A percentile compares a stretch with the other conserved stretches of the same genome.
Conservation (phyloP, 2,888 invertebrate genomes). For the Cerceris rybyensis region DNA sequence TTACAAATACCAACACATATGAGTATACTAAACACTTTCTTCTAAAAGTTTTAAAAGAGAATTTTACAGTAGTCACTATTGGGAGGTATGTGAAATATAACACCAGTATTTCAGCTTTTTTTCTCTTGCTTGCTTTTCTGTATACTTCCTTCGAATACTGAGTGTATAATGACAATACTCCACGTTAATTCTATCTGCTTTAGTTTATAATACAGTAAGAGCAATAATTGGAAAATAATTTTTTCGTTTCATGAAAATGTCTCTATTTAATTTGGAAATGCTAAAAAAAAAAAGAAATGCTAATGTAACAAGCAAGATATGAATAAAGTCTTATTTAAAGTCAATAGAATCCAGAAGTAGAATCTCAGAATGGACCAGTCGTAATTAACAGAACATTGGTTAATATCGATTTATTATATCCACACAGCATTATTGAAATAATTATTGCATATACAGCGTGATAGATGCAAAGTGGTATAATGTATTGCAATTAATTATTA, state of each 20-base stretch:
- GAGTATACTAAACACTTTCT: constrained; percentile 21
- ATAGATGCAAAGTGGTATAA: constrained; percentile 34
- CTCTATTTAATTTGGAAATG: constrained; percentile 16
- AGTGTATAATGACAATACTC: constrained; percentile 16
- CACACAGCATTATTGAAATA: constrained; percentile 20
- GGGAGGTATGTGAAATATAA: not conserved
- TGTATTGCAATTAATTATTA: constrained; percentile 26
- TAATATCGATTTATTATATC: constrained; percentile 20
- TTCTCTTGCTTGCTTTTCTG: constrained; percentile 10
- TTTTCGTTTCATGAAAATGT: not conserved
- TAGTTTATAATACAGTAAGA: constrained; percentile 15
- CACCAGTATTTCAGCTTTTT: constrained; percentile 10
- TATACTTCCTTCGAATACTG: constrained; percentile 5
- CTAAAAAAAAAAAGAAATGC: constrained; percentile 11
- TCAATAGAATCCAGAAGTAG: constrained; percentile 25
- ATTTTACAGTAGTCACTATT: constrained; percentile 2
- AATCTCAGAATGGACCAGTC: constrained; percentile 57
- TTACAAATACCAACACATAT: too few species aligned
- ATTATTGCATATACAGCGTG: constrained; percentile 24
- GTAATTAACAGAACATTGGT: constrained; percentile 15
- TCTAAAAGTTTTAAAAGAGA: constrained; percentile 15
- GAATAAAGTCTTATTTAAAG: constrained; percentile 18
- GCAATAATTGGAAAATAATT: not conserved
- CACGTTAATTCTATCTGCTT: constrained; percentile 19
- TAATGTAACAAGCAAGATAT: not conserved